phyloP scores from a whole-genome alignment of 2,797 vertebrate genomes.

The Dendrocincla fuliginosa region DNA sequence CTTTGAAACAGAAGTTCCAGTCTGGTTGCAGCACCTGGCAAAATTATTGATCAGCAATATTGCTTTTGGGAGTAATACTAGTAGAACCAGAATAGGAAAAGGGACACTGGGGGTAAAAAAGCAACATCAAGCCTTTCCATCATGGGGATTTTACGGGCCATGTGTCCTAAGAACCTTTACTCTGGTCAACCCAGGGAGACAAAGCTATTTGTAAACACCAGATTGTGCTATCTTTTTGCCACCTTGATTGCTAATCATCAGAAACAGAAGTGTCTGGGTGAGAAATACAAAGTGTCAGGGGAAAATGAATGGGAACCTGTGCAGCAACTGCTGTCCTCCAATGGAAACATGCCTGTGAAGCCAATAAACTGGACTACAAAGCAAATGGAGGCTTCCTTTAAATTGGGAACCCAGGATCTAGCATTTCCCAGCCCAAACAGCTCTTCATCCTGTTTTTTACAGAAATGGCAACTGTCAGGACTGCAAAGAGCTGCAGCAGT shows the following conservation, averaged over 20 bases:
- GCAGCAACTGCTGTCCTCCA: neutral
- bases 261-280: neutral
- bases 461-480: neutral
- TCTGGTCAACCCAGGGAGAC: neutral
- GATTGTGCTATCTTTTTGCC: neutral
- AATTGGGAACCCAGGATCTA: neutral
- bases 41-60: neutral
- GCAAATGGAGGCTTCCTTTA: neutral
- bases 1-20: neutral
- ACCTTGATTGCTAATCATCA: neutral
- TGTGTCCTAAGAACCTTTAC: neutral
- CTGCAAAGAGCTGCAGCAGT: neutral
- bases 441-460: neutral
- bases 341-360: neutral
- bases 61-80: neutral
- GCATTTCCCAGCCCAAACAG: neutral
- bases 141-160: neutral
- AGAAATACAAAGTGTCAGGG: neutral
- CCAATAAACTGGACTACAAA: neutral
- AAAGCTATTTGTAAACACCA: slow-evolving; percentile 7
- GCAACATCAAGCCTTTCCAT: neutral
- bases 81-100: neutral
- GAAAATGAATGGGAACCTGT: neutral
- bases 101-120: neutral
- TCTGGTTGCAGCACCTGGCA: neutral